Evolutionary conservation across 1,140 invertebrate genomes (phyloP), one percentile per base, ranked within the genome.

Genomic region (Drosophila pectinifera): DNA sequence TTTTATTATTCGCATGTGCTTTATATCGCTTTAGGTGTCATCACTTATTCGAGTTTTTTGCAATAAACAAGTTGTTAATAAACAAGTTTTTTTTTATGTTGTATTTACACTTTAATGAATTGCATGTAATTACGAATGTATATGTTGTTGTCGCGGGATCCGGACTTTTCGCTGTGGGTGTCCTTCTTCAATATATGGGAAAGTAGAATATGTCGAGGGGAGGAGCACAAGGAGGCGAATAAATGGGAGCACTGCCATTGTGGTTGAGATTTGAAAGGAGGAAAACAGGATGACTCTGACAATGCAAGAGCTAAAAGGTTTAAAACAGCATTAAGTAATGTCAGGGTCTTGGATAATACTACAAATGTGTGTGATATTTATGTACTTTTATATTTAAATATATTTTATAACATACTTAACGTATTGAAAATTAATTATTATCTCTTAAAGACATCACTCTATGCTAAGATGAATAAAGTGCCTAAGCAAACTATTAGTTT

Each of bases 61-160:
- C 20, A 3, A 11, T 70, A 70, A 69, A n/a, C n/a, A n/a, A n/a
- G n/a, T 69, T 69, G 64, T 69, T 70, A 69, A 70, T 70, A 69
- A 70, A 70, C 51, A 49, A 68, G 43, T 38, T 64, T 51, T 56
- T 51, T 56, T 51, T 36, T 57, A 49, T 41, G 69, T 46, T 46
- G 51, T 55, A 57, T 68, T 73, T 77, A 86, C 67, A 68, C 76
- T 86, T 74, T 43, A 58, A 57, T 45, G 43, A 86, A 85, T 70
- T 69, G 59, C 64, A 59, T 67, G 82, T 86, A 78, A 88, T 85
- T 86, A 78, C 64, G 70, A 57, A 55, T 80, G 48, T 77, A 57
- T 34, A 36, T n/a, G 46, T 57, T 38, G 45, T 56, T 53, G 49
- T 63, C 34, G 36, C 48, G 43, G 22, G 38, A 20, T 62, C n/a